A percentile compares a stretch with the other conserved stretches of the same genome.
Conservation (phyloP, 2,113 vertebrate genomes). For the Nannospalax galili region DNA sequence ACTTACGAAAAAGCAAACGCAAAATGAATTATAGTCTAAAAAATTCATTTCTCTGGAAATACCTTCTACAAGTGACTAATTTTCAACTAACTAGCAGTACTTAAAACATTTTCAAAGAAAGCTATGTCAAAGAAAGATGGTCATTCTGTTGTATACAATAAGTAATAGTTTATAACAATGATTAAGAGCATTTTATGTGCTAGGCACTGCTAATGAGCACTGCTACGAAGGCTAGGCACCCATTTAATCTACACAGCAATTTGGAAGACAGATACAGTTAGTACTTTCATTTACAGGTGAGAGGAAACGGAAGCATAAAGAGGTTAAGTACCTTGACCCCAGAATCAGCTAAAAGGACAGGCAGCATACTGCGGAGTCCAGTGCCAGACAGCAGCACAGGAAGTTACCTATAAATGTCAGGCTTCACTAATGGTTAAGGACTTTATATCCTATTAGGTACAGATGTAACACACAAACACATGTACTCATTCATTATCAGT, state of each 20-base stretch:
- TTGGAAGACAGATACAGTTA: background rate
- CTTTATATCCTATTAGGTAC: constrained; percentile 12
- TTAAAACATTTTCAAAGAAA: background rate
- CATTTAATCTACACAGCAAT: background rate
- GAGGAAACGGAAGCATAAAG: background rate
- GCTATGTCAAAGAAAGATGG: background rate
- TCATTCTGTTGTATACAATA: constrained; percentile 18
- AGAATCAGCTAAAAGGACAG: background rate
- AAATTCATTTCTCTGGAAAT: constrained; percentile 43
- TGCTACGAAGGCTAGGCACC: background rate
- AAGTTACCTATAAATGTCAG: background rate
- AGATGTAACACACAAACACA: background rate
- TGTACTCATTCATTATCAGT: background rate
- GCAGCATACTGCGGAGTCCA: background rate
- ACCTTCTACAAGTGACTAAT: background rate
- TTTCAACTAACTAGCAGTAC: constrained; percentile 15
- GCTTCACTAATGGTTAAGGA: background rate
- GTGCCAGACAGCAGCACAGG: background rate
- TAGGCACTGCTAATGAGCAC: background rate
- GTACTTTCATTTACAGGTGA: background rate
- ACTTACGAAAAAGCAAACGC: background rate
- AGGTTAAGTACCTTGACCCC: background rate
- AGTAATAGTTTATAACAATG: background rate
- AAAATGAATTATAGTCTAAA: constrained; percentile 29
- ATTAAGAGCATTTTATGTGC: background rate